Evolutionary conservation across 2,888 invertebrate genomes (phyloP), one percentile per base, ranked within the genome.

Genomic region (Germaria angustata): DNA sequence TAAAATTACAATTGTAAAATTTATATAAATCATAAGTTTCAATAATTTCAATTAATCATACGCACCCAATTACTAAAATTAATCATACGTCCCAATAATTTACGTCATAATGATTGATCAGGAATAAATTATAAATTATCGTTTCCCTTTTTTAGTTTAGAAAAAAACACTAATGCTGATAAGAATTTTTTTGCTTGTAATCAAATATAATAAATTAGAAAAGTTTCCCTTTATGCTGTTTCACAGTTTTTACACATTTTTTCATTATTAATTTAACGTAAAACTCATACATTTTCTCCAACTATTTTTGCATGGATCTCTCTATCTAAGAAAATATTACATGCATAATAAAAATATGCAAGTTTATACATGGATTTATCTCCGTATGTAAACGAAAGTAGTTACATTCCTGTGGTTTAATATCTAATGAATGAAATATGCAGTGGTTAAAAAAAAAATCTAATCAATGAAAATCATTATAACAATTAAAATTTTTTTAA

Each of bases 161-260:
- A 7, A 53, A 80, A 66, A 41, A 46, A 68, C n/a, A n/a, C n/a
- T n/a, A n/a, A 13, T 71, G 65, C 79, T 65, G 63, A 72, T 65
- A 57, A 3, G 7, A 17, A n/a, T n/a, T n/a, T n/a, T 53, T 28
- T 22, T 20, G 32, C 22, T 46, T 51, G 2, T 41, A 44, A 11
- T 69, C 36, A 20, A 51, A 75, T 5, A 49, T 69, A 65, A 76
- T 81, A 57, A 80, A 75, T 75, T 75, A 65, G 49, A 69, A 73
- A 55, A 20, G 1, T 65, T 53, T 9, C 51, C 20, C 51, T 55
- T 36, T 57, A 32, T 32, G n/a, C 20, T 36, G 13, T 57, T 36
- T 36, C n/a, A n/a, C n/a, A 51, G 41, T 36, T n/a, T 20, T 13
- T 20, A 22, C 2, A 39, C 24, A 41, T 6, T 28, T 51, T 39